Base-by-base conservation (phyloP, 2,113 vertebrate genomes). In the Phyllostomus discolor region DNA sequence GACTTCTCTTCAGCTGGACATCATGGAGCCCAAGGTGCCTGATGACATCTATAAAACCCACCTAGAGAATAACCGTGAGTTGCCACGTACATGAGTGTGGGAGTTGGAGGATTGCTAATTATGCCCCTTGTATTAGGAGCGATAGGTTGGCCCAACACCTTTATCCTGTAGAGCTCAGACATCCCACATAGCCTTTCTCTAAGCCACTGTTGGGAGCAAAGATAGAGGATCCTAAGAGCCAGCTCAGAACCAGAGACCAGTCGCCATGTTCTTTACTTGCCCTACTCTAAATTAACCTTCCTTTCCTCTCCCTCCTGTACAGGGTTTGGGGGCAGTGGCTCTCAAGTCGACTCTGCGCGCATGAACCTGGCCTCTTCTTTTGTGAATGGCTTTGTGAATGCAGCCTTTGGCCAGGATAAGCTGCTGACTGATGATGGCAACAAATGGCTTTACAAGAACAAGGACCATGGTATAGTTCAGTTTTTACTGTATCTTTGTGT, bases 21-120 rank as follows among this genome's bases (percentile, higher is more conserved):
- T 99, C 97, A 99, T 99, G 99, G 99, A 99, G 96, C 99, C 99
- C 95, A 99, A 99, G 98, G 99, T 99, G 54, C 99, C 99, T 0
- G 99, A 99, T 2, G 99, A 99, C 96, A 99, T 99, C 98, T 99
- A 99, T 97, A 99, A 99, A 99, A 99, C 99, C 1, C 99, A 99
- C 95, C 98, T 99, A 97, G 99, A 99, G 98, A 99, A 99, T 98
- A 99, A 99, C 98, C 98, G 99, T 99, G 97, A 99, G 99, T 98
- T 28, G 4, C 20, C 48, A 52, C 95, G 24, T 7, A 48, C 7
- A 1, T 54, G 16, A 73, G 6, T 57, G 24, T 38, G 80, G 17
- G 31, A 22, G 11, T 46, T 52, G 46, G 16, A 78, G 33, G 66
- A 43, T 73, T 90, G 16, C 75, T 93, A 20, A 72, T 73, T 90